Evolutionary conservation across 2,888 invertebrate genomes (phyloP).

Genomic region (Gerris lacustris): DNA sequence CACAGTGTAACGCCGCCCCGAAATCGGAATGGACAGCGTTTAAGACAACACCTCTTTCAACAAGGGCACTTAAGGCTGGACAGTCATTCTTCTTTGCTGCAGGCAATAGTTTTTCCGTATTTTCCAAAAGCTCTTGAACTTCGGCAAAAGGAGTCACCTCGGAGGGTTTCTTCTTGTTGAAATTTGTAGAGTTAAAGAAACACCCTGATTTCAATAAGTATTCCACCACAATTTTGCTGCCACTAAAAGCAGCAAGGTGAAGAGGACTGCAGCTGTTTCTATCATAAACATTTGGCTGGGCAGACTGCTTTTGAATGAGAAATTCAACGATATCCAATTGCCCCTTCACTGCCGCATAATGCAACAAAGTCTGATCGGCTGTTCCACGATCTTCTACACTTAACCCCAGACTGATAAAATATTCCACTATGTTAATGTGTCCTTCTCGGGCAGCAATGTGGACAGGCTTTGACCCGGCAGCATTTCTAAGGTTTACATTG

Average conservation of each 20-base stretch:
- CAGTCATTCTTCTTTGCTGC: background rate
- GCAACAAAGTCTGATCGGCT: background rate
- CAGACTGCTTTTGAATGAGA: background rate
- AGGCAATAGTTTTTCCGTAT: background rate
- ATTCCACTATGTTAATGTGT: background rate
- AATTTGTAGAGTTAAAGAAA: background rate
- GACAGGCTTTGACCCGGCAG: background rate
- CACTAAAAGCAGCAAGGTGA: background rate
- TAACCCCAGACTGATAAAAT: background rate
- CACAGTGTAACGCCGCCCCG: slow-evolving; percentile 25
- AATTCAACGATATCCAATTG: background rate
- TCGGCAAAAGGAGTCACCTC: no score
- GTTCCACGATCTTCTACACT: background rate
- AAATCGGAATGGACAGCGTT: slow-evolving; percentile 22
- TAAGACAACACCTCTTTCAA: slow-evolving; percentile 10
- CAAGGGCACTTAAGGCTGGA: background rate
- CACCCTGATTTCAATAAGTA: background rate
- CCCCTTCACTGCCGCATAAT: background rate
- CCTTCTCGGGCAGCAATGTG: background rate
- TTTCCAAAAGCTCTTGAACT: background rate
- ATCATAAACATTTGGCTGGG: background rate
- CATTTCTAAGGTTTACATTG: background rate
- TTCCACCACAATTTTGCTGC: background rate
- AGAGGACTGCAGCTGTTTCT: background rate
- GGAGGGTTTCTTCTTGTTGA: background rate